Conservation (phyloP, 2,113 vertebrate species). For the Rallus limicola region DNA sequence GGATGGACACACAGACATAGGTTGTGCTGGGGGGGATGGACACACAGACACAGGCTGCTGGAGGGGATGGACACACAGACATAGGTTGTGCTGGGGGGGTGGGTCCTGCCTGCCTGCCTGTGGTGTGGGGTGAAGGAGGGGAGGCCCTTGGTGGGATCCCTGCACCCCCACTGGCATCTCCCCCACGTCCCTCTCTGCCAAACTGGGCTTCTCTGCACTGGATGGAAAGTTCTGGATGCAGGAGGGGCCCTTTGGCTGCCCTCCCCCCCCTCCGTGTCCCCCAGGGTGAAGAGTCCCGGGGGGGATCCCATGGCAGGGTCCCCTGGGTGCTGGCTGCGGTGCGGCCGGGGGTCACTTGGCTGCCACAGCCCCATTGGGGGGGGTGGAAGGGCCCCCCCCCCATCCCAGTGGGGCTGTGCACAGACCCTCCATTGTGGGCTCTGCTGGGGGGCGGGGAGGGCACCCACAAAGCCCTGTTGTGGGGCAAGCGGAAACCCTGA, state of each 20-base stretch:
- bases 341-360: background rate
- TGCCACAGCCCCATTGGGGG: background rate
- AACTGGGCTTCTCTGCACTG: background rate
- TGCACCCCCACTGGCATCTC: background rate
- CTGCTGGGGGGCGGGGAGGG: background rate
- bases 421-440: slow-evolving; percentile 41
- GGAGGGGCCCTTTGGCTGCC: background rate
- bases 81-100: no score
- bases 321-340: fast-evolving
- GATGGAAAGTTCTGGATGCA: background rate
- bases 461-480: slow-evolving; percentile 57
- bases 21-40: no score
- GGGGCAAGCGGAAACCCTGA: background rate
- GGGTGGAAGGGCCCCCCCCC: background rate
- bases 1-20: no score
- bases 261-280: fast-evolving
- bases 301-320: background rate
- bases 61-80: no score
- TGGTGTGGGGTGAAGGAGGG: no score
- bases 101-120: fast-evolving
- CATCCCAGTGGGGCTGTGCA: background rate
- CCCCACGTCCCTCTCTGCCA: background rate
- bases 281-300: background rate
- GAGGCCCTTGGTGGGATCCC: no score
- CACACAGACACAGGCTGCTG: no score